Percentiles rank a stretch among this genome's conserved stretches.
Conservation (phyloP, 2,113 vertebrate genomes). For the Channa maculata region DNA sequence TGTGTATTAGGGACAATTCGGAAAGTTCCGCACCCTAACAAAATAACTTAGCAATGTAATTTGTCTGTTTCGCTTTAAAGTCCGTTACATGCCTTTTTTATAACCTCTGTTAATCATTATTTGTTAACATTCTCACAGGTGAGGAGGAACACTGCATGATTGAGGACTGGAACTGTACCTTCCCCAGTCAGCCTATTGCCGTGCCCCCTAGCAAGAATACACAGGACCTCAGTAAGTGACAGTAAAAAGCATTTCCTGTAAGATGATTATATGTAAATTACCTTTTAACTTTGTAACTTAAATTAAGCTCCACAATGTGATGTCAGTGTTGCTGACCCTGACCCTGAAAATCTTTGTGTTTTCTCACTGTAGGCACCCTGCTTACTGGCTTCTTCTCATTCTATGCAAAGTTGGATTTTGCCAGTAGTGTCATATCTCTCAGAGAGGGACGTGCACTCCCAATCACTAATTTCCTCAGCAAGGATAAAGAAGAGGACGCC, state of each 20-base stretch:
- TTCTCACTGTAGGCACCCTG: constrained; percentile 80
- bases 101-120: background rate
- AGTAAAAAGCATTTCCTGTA: background rate
- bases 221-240: constrained; percentile 87
- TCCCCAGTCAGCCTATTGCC: constrained; percentile 84
- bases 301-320: too few species aligned
- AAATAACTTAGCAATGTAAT: background rate
- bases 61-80: background rate
- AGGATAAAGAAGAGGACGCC: constrained; percentile 18
- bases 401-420: constrained; percentile 87
- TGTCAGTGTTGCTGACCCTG: too few species aligned
- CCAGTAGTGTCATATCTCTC: constrained; percentile 84
- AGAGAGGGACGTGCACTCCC: constrained; percentile 82
- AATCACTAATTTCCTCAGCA: constrained; percentile 72
- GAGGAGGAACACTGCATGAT: constrained; percentile 86
- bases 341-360: background rate
- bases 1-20: too few species aligned
- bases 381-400: constrained; percentile 89
- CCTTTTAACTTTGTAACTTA: background rate
- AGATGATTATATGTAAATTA: background rate
- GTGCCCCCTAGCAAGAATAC: constrained; percentile 86
- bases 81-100: background rate
- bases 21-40: too few species aligned
- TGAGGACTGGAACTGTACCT: constrained; percentile 92
- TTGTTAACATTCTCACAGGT: constrained; percentile 72